Evolutionary conservation across 2,797 vertebrate genomes (phyloP).

Genomic region (Scolopax bukidnonensis): DNA sequence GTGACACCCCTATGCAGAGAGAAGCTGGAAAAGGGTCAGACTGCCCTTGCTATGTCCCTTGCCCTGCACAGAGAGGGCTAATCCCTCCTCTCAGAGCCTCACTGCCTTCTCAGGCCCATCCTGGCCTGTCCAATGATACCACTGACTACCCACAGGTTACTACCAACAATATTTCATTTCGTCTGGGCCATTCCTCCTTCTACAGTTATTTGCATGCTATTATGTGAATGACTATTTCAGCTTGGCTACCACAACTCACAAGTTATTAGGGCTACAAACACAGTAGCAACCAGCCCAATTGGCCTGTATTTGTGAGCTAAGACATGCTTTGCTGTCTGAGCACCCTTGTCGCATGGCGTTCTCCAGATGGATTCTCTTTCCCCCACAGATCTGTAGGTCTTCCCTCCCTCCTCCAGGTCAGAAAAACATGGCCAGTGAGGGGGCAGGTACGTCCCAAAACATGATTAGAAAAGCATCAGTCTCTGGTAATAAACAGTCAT

Average conservation of each 20-base stretch:
- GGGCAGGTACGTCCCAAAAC: not conserved
- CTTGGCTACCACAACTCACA: not conserved
- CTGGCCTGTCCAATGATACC: not conserved
- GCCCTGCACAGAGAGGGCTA: not conserved
- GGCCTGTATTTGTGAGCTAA: not conserved
- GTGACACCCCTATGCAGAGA: not conserved
- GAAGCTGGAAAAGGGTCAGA: not conserved
- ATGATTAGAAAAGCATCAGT: not conserved
- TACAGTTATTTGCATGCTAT: not conserved
- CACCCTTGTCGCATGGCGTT: not conserved
- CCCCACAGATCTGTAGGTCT: not conserved
- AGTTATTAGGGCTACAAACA: not conserved
- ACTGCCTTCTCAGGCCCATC: not conserved
- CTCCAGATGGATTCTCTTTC: not conserved
- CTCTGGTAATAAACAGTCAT: not conserved
- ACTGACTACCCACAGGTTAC: not conserved
- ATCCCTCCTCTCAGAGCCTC: not conserved
- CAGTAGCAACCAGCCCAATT: not conserved
- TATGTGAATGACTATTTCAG: not conserved
- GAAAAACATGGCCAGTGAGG: not conserved
- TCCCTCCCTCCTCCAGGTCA: not conserved
- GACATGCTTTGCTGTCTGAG: not conserved
- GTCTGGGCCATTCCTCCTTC: not conserved
- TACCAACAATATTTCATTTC: not conserved
- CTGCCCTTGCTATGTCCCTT: not conserved